Evolutionary conservation across 2,888 invertebrate species (phyloP).

Genomic region (Eupithecia tripunctaria): DNA sequence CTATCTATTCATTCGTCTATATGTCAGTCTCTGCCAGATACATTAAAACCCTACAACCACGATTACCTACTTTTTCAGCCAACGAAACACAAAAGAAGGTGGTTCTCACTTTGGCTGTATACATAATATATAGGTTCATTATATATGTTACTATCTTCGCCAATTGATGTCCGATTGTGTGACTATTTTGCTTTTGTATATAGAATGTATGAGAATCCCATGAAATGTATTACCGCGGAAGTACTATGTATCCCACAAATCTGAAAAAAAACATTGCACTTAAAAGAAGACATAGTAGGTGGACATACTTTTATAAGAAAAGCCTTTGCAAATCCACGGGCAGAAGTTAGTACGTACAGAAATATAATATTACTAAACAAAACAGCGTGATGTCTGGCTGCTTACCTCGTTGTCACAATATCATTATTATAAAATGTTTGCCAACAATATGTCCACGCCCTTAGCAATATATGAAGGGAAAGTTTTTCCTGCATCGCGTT

Average conservation of each 20-base stretch:
- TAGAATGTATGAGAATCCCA: no score
- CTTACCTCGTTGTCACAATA: not conserved
- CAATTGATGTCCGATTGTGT: no score
- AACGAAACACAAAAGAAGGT: no score
- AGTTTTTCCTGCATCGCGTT: conserved; percentile 29
- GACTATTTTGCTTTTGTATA: no score
- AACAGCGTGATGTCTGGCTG: not conserved
- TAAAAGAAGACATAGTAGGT: not conserved
- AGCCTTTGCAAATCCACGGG: not conserved
- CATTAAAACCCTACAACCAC: no score
- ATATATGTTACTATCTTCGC: no score
- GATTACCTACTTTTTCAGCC: no score
- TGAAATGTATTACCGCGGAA: no score
- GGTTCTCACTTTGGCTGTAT: no score
- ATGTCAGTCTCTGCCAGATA: not conserved
- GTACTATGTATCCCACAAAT: no score
- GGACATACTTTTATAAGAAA: not conserved
- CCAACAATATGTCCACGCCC: conserved; percentile 12
- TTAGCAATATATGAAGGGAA: conserved; percentile 16
- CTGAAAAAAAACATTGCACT: no score
- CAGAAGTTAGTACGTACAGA: not conserved
- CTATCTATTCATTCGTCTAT: not conserved
- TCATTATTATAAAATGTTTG: conserved; percentile 15
- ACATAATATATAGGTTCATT: no score
- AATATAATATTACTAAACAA: not conserved